Conservation (phyloP, 2,113 vertebrate genomes). For the Micronycteris hirsuta region DNA sequence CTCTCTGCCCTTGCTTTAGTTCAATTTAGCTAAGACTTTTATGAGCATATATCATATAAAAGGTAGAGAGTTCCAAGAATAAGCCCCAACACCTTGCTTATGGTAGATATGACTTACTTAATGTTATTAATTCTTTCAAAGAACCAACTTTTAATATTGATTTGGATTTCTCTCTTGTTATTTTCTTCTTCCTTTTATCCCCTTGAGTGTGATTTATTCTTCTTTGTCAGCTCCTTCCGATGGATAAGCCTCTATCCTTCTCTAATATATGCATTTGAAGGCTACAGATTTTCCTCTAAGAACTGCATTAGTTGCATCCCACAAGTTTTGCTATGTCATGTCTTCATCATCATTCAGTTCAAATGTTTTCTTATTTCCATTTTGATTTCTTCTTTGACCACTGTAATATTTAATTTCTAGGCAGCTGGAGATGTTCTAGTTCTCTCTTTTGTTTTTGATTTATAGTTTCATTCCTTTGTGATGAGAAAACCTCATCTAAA, state of each 20-base stretch:
- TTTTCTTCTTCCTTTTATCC: background rate
- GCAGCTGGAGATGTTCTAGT: background rate
- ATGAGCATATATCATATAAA: background rate
- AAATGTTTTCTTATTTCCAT: background rate
- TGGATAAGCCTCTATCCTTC: background rate
- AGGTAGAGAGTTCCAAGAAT: background rate
- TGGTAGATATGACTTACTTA: background rate
- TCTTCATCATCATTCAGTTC: background rate
- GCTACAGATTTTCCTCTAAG: background rate
- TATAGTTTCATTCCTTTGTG: background rate
- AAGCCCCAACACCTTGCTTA: background rate
- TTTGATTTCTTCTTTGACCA: background rate
- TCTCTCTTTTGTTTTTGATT: background rate
- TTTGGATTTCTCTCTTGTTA: background rate
- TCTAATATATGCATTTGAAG: background rate
- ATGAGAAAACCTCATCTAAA: background rate
- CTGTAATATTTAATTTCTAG: background rate
- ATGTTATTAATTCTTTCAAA: background rate
- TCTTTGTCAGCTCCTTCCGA: background rate
- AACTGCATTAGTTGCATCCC: background rate
- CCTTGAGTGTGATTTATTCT: background rate
- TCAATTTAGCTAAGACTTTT: background rate
- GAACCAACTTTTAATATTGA: background rate
- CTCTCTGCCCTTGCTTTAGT: background rate
- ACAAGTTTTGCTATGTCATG: background rate